A percentile compares a stretch with the other conserved stretches of the same genome.
These are phyloP conservation scores for Pangasius djambal DNA, from an alignment of 2,797 vertebrate species.

Conservation along the genomic window DNA sequence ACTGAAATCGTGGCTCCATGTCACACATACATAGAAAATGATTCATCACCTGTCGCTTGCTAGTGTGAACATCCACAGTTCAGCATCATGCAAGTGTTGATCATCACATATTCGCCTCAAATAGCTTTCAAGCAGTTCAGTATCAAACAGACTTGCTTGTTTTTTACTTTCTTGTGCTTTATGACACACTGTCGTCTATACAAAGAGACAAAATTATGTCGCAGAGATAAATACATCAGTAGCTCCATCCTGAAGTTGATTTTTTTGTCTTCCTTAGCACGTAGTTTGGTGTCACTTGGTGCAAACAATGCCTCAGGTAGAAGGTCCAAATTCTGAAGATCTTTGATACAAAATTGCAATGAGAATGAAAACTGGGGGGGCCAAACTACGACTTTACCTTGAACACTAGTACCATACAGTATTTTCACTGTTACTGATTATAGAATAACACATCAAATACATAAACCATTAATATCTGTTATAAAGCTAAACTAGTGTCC, in stretches of 20 bases:
- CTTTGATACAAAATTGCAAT: neutral
- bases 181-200: neutral
- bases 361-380: neutral
- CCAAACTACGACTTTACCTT: slow-evolving; percentile 1
- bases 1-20: neutral
- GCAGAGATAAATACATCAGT: neutral
- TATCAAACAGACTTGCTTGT: neutral
- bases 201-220: neutral
- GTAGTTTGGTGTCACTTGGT: neutral
- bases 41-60: neutral
- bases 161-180: neutral
- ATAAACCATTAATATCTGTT: neutral
- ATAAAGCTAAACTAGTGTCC: slow-evolving; percentile 34
- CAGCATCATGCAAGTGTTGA: neutral
- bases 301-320: neutral
- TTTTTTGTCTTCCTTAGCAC: neutral
- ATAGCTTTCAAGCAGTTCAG: neutral
- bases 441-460: slow-evolving; percentile 30
- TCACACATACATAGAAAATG: too few species aligned
- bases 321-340: neutral
- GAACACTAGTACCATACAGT: slow-evolving; percentile 5
- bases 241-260: neutral
- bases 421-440: neutral
- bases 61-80: neutral
- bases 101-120: neutral